Evolutionary conservation across 2,888 invertebrate genomes (phyloP).

Genomic region (Tiliacea citrago): DNA sequence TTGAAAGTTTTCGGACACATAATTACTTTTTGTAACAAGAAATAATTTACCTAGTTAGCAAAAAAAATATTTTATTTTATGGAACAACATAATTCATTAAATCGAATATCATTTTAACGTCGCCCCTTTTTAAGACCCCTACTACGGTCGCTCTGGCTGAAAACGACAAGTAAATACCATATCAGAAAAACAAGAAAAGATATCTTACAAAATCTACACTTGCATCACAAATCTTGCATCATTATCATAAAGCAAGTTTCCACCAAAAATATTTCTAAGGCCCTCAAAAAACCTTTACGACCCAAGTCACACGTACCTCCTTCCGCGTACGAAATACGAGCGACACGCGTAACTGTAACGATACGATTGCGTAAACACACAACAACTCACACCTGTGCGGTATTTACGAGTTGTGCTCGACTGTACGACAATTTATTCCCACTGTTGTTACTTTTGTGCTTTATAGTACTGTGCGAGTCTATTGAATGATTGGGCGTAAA

Average conservation of each 20-base stretch:
- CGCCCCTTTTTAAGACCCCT: background rate
- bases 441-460: conserved; percentile 60
- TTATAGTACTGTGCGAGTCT: conserved; percentile 46
- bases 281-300: conserved; percentile 45
- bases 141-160: background rate
- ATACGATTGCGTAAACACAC: conserved; percentile 74
- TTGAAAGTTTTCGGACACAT: background rate
- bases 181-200: background rate
- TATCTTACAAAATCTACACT: background rate
- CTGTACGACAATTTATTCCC: conserved; percentile 59
- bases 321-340: conserved; percentile 64
- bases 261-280: conserved; percentile 7
- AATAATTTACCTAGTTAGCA: background rate
- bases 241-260: conserved; percentile 28
- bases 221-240: conserved; percentile 10
- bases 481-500: conserved; percentile 58
- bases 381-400: conserved; percentile 73
- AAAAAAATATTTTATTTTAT: background rate
- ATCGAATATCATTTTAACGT: background rate
- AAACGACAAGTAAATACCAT: background rate
- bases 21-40: background rate
- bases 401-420: conserved; percentile 70
- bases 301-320: conserved; percentile 54
- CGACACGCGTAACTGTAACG: conserved; percentile 70
- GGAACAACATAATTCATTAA: background rate